Percentiles rank a stretch among this genome's conserved stretches.
Evolutionary conservation across 2,797 vertebrate genomes (phyloP).

Genomic region (Schizopygopsis pylzovi): DNA sequence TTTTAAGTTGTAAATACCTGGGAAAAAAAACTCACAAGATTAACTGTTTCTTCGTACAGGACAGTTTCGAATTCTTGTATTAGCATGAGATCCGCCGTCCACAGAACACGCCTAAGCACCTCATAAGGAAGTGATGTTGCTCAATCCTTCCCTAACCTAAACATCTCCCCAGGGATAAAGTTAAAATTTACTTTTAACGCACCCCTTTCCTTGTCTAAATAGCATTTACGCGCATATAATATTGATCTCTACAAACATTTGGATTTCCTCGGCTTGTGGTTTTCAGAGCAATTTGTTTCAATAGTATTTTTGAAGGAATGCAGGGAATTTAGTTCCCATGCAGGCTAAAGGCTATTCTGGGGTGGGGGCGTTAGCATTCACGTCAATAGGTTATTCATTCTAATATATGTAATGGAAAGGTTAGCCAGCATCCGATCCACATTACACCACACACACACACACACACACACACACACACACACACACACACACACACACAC

Average conservation of each 20-base stretch:
- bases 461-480: too few relatives aligned
- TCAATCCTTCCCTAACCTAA: slow-evolving; percentile 35
- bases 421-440: not conserved
- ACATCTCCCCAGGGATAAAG: not conserved
- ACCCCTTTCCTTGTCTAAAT: not conserved
- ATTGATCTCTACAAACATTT: not conserved
- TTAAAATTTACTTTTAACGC: not conserved
- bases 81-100: slow-evolving; percentile 1
- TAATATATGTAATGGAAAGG: not conserved
- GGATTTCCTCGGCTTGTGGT: not conserved
- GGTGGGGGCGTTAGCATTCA: too few relatives aligned
- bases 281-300: not conserved
- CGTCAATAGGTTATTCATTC: too few relatives aligned
- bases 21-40: not conserved
- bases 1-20: not conserved
- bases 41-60: not conserved
- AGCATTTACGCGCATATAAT: not conserved
- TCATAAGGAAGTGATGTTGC: slow-evolving; percentile 60
- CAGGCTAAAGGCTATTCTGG: not conserved
- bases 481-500: not conserved
- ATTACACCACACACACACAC: not conserved
- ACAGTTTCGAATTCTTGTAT: slow-evolving; percentile 16
- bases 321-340: not conserved
- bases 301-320: not conserved
- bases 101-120: slow-evolving; percentile 56